Evolutionary conservation across 1,140 invertebrate species (phyloP).

Genomic region (Daktulosphaira vitifoliae): DNA sequence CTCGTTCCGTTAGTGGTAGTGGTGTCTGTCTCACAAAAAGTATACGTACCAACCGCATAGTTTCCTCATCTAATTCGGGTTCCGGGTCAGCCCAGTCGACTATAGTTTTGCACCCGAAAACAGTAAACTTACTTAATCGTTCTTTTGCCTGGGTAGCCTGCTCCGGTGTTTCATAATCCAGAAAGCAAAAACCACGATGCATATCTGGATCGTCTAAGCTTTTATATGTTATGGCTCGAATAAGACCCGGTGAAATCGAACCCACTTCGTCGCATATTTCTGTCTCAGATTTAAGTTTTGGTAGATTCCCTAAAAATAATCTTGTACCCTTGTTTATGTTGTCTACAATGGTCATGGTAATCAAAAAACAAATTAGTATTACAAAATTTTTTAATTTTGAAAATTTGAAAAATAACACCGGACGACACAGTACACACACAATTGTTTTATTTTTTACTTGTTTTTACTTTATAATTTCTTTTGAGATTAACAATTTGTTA

Average conservation of each 20-base stretch:
- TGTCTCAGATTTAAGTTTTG: not conserved
- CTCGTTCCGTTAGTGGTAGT: not conserved
- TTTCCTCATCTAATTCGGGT: not conserved
- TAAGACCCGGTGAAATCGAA: not conserved
- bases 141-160: not conserved
- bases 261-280: slow-evolving; percentile 1
- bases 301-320: slow-evolving; percentile 9
- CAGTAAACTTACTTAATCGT: not conserved
- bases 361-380: no score
- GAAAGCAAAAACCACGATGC: slow-evolving; percentile 20
- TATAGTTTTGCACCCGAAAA: slow-evolving; percentile 18
- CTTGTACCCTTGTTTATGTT: no score
- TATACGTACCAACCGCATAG: not conserved
- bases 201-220: not conserved
- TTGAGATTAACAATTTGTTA: no score
- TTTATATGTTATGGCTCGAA: slow-evolving; percentile 14
- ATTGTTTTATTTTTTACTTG: no score
- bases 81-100: slow-evolving; percentile 27
- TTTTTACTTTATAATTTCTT: no score
- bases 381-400: no score
- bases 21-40: slow-evolving; percentile 8
- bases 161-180: not conserved
- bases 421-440: no score
- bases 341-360: no score
- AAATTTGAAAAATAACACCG: no score